Evolutionary conservation across 2,113 vertebrate species (phyloP).

Genomic region (Megaceryle maxima): DNA sequence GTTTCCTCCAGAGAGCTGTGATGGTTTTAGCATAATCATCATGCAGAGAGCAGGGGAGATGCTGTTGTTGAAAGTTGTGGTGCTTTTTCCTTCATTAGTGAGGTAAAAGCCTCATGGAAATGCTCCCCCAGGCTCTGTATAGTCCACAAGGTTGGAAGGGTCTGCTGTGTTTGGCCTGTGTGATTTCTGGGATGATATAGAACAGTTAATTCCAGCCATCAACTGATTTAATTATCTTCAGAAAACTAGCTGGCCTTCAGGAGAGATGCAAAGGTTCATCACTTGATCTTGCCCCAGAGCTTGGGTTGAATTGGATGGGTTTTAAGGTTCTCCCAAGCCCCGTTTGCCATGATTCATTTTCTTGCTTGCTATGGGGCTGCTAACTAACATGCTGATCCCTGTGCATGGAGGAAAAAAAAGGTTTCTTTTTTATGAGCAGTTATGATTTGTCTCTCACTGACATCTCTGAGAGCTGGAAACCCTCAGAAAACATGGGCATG

Average conservation of each 20-base stretch:
- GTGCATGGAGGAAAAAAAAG: background rate
- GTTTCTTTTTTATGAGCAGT: background rate
- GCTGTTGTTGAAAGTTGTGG: background rate
- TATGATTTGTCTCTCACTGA: background rate
- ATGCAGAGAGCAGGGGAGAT: background rate
- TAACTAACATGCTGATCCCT: background rate
- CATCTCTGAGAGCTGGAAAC: background rate
- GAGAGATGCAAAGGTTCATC: background rate
- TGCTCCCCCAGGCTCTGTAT: background rate
- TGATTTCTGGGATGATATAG: background rate
- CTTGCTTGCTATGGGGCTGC: background rate
- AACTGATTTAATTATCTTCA: background rate
- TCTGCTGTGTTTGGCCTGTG: rapidly evolving
- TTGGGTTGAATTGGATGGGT: background rate
- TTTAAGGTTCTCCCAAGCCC: background rate
- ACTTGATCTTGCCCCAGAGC: background rate
- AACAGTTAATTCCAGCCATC: background rate
- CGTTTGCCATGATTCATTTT: background rate
- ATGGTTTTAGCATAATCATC: background rate
- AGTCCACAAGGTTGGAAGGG: background rate
- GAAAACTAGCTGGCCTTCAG: background rate
- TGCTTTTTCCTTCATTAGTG: background rate
- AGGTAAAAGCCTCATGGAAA: background rate
- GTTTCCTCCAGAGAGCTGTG: background rate
- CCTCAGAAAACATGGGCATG: background rate